Evolutionary conservation across 2,797 vertebrate genomes (phyloP), one percentile per base, ranked within the genome.

Genomic region (Sebastes matsubarae): DNA sequence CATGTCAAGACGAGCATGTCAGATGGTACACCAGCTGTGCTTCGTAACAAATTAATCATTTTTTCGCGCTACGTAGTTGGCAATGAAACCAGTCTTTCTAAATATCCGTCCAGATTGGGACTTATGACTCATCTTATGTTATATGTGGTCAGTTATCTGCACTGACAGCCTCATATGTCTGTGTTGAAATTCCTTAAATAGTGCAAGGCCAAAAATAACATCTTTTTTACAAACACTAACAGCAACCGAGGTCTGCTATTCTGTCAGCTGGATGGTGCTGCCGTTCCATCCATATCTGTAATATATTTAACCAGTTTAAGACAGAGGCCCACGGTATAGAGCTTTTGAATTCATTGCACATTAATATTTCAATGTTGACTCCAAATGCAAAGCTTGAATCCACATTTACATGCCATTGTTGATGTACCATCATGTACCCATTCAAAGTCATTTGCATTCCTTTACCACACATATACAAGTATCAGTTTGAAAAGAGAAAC

Each of bases 81-180:
- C 61, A 55, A 8, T 34, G 16, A 11, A 36, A 18, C 32, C n/a
- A 14, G 12, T 59, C 22, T 74, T 69, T 75, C 14, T 76, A 46
- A 61, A 14, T 29, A 52, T 80, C 27, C 52, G 9, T 46, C 25
- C 59, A 74, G 20, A 60, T 52, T 9, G 57, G 34, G 18, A 29
- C 27, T 38, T 18, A 59, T 68, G 57, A 66, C 34, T 88, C 76
- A 76, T 52, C 61, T 20, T 66, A 22, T 82, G 42, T 20, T 8
- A 27, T n/a, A 79, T 59, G n/a, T n/a, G 1, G 16, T 55, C 27
- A 30, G 27, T 67, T 72, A 58, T 72, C n/a, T 57, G 34, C 72
- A 50, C 20, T 42, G 46, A 27, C 64, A 25, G 6, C 61, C 29
- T 63, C 68, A 13, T 64, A 57, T 67, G 27, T 73, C 36, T 77